Conservation (phyloP, 2,888 invertebrate species). For the Hyppa rectilinea region DNA sequence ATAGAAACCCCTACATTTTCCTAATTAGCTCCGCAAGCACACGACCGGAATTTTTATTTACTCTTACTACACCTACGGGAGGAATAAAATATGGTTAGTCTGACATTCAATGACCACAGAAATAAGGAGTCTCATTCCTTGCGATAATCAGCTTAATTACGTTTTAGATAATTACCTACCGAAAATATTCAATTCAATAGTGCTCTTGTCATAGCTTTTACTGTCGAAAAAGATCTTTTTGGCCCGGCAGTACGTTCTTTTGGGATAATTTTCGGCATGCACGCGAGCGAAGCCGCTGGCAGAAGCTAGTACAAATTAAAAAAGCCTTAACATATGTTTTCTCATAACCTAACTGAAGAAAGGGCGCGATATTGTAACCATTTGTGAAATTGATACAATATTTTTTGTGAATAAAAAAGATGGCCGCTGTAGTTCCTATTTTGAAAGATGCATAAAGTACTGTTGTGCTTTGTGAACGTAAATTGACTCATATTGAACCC, state of each 20-base stretch:
- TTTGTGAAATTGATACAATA: not conserved
- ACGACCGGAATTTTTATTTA: constrained; percentile 16
- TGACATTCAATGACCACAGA: not conserved
- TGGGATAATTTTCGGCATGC: no score
- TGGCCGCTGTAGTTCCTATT: not conserved
- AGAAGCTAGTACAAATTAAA: no score
- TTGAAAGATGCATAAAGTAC: not conserved
- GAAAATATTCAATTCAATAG: not conserved
- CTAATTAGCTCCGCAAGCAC: constrained; percentile 39
- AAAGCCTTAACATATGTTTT: no score
- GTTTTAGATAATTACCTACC: no score
- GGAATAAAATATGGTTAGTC: not conserved
- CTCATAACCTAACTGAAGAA: no score
- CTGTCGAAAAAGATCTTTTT: not conserved
- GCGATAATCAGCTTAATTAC: not conserved
- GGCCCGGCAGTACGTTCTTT: no score
- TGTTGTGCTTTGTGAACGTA: constrained; percentile 7
- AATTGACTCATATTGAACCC: constrained; percentile 24
- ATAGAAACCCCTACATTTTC: constrained; percentile 30
- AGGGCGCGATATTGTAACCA: not conserved
- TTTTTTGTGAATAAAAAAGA: not conserved
- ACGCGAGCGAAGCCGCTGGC: no score
- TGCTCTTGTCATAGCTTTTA: not conserved
- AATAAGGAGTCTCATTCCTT: not conserved
- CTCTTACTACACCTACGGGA: constrained; percentile 9